Evolutionary conservation across 1,140 invertebrate species (phyloP), one percentile per base, ranked within the genome.

Genomic region (Dufourea novaeangliae): DNA sequence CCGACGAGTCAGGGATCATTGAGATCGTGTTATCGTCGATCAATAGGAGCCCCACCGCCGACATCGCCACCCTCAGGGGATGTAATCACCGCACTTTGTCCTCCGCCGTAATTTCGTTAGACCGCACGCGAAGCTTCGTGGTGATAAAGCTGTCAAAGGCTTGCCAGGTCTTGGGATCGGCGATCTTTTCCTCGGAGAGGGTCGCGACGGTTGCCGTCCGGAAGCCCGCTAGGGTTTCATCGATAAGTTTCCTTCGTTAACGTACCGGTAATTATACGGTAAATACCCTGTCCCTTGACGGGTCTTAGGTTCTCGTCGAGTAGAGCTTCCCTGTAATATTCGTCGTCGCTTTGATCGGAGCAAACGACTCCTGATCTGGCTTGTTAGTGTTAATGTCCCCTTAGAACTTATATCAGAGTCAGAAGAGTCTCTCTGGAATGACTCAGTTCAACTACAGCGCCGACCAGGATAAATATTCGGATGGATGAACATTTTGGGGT

Each of bases 221-320:
- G 17, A 34, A 20, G 8, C 32, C 29, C 25, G 7, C 27, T 57
- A 11, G 20, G 17, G 14, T 56, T 39, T 41, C 34, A 32, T 29
- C 34, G 50, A 57, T 41, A 14, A 70, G 32, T 57, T 39, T 17
- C 29, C 25, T 29, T 72, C 70, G 70, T 72, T 72, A 72, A 46
- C 37, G 17, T 57, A 12, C 46, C 3, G 56, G 12, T 71, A 71
- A 71, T 61, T 71, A 71, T 41, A 61, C 39, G 56, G 39, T 34
- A 37, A 61, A 32, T 41, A 37, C 29, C 7, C 27, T 6, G 22
- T 6, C 22, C 20, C 6, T 10, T 22, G 7, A 22, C 10, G 10
- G 11, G 11, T 34, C n/a, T 22, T 22, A 32, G 17, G 12, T 41
- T 39, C 50, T 72, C 70, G 22, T 52, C 37, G 34, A 44, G 12